Conservation (phyloP, 35 echinoderm and acorn worm genomes). For the Strongylocentrotus purpuratus region DNA sequence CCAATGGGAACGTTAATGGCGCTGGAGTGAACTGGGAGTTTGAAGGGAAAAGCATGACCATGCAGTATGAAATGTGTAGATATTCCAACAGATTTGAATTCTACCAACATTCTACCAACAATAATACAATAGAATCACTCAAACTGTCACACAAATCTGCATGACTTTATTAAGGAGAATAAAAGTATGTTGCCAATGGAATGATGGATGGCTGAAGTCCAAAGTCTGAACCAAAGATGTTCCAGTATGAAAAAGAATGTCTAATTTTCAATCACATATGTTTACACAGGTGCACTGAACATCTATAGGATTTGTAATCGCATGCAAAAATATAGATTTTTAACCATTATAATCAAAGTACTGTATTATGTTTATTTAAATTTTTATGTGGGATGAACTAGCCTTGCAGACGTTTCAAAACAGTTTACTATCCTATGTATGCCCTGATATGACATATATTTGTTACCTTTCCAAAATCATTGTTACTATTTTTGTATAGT, state of each 20-base stretch:
- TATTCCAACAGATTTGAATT: too few species aligned
- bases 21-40: not conserved
- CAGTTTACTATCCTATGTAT: not conserved
- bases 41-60: not conserved
- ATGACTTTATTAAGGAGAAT: not conserved
- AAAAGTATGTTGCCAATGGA: not conserved
- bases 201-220: not conserved
- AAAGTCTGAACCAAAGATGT: not conserved
- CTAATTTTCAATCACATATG: not conserved
- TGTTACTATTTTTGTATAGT: not conserved
- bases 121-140: not conserved
- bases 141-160: not conserved
- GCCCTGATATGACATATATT: not conserved
- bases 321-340: not conserved
- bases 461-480: not conserved
- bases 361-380: not conserved
- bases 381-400: not conserved
- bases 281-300: not conserved
- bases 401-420: not conserved
- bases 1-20: not conserved
- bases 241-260: not conserved
- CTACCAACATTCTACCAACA: too few species aligned
- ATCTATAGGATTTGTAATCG: too few species aligned
- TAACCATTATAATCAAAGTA: not conserved
- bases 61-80: not conserved